Evolutionary conservation across 2,113 vertebrate genomes (phyloP), one percentile per base, ranked within the genome.

Genomic region (Panthera tigris): DNA sequence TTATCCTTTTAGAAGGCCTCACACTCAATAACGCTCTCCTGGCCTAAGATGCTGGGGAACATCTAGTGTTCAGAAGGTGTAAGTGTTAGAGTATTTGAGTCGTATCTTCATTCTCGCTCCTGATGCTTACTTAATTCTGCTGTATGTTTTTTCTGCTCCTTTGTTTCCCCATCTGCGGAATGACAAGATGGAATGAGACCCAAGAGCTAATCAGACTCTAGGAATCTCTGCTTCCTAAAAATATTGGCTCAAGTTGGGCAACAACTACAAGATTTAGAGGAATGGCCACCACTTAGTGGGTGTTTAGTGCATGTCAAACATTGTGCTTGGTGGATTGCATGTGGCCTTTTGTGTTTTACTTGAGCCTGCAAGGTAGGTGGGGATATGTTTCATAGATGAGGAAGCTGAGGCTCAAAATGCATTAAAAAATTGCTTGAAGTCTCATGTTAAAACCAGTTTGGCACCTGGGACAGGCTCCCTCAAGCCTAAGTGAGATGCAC

Each of bases 221-320:
- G 55, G 45, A 65, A 31, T 39, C 74, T 95, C 29, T 74, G 83
- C 82, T 78, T 81, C 33, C 78, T 78, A 71, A 86, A 83, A 48
- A 33, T 19, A 63, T 7, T 19, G 63, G 50, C 50, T 94, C 65
- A 61, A 82, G 23, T 74, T 16, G 57, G 50, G 9, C 87, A 71
- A 45, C 7, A 50, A 14, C 50, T 63, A 7, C 13, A 50, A 84
- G 18, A 61, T 12, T 69, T 76, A 57, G 9, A 41, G 55, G 10
- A 33, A 57, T 4, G 2, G 39, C 80, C 48, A 68, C 29, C 36
- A 57, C 45, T 83, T 39, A 33, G 39, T 48, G 61, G 61, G 23
- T 19, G 1, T 25, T 1, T 33, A 16, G 39, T 33, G 29, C 3
- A 1, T 4, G 13, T 33, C 27, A 29, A 4, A 33, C 39, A 27